phyloP scores from a whole-genome alignment of 2,888 invertebrate genomes.

The Eristalis arbustorum region DNA sequence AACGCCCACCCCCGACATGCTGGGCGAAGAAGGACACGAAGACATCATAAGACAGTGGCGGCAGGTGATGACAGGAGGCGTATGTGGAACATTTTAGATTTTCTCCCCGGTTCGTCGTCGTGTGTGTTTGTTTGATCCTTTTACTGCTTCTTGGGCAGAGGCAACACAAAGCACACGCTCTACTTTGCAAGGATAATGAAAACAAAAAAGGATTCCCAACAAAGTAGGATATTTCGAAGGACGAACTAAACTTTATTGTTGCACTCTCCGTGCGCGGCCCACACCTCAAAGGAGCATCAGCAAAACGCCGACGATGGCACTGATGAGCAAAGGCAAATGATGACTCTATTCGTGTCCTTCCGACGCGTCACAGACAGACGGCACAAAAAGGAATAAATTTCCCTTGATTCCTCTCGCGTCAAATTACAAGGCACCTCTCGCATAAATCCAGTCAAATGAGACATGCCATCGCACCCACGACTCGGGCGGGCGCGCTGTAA shows the following conservation, averaged over 20 bases:
- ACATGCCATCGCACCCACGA: not conserved
- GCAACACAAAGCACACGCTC: constrained; percentile 55
- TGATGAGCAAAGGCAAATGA: not conserved
- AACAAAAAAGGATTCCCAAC: constrained; percentile 37
- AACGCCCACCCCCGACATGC: not conserved
- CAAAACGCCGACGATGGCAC: constrained; percentile 4
- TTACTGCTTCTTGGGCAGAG: not conserved
- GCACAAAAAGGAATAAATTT: constrained; percentile 26
- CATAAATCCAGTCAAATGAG: not conserved
- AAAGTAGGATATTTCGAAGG: constrained; percentile 51
- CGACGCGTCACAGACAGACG: not conserved
- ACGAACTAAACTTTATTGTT: constrained; percentile 53
- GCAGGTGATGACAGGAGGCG: constrained; percentile 23
- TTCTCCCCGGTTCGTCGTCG: not conserved
- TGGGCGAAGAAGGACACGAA: not conserved
- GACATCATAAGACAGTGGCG: not conserved
- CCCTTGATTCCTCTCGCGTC: constrained; percentile 13
- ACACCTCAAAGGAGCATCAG: not conserved
- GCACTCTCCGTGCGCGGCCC: constrained; percentile 7
- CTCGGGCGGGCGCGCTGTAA: constrained; percentile 15
- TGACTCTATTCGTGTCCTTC: constrained; percentile 24
- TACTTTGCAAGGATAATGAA: constrained; percentile 60
- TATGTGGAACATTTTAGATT: constrained; percentile 52
- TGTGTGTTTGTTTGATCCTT: constrained; percentile 22
- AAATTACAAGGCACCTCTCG: constrained; percentile 30